These are phyloP conservation scores for Microtus ochrogaster DNA, from an alignment of 2,113 vertebrate genomes.

Conservation along the genomic window DNA sequence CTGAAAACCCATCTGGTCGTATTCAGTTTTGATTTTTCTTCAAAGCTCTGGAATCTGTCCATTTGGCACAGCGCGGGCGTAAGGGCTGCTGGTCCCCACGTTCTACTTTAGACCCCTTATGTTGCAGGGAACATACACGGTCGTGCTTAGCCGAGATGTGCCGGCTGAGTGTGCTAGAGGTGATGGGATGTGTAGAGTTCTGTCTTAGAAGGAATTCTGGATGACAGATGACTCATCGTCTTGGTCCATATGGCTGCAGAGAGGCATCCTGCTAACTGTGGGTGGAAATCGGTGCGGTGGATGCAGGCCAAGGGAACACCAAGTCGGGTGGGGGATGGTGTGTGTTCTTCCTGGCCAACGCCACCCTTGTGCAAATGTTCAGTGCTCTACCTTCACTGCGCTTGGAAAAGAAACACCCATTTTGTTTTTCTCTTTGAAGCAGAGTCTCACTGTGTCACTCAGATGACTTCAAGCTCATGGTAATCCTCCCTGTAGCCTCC, in stretches of 20 bases:
- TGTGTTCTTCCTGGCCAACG: not conserved
- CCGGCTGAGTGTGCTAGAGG: slow-evolving; percentile 20
- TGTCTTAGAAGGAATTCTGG: slow-evolving; percentile 27
- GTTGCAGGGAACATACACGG: not conserved
- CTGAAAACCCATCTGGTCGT: slow-evolving; percentile 76
- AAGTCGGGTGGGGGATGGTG: not conserved
- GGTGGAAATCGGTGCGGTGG: slow-evolving; percentile 20
- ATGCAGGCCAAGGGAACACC: slow-evolving; percentile 24
- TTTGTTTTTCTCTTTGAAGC: not conserved
- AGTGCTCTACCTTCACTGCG: not conserved
- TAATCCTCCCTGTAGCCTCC: not conserved
- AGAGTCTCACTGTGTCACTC: not conserved
- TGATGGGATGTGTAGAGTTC: slow-evolving; percentile 18
- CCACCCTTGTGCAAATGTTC: not conserved
- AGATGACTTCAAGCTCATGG: not conserved
- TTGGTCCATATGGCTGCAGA: slow-evolving; percentile 47
- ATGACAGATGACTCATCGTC: slow-evolving; percentile 51
- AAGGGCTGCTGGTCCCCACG: not conserved
- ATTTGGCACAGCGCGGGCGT: slow-evolving; percentile 32
- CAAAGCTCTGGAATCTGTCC: slow-evolving; percentile 60
- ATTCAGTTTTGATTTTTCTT: slow-evolving; percentile 62
- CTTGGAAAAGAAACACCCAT: not conserved
- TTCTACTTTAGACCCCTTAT: not conserved
- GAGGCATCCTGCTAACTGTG: slow-evolving; percentile 51
- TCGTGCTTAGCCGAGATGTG: not conserved